Base-by-base conservation (phyloP, 2,888 invertebrate genomes). In the Macroteleia sp. region DNA sequence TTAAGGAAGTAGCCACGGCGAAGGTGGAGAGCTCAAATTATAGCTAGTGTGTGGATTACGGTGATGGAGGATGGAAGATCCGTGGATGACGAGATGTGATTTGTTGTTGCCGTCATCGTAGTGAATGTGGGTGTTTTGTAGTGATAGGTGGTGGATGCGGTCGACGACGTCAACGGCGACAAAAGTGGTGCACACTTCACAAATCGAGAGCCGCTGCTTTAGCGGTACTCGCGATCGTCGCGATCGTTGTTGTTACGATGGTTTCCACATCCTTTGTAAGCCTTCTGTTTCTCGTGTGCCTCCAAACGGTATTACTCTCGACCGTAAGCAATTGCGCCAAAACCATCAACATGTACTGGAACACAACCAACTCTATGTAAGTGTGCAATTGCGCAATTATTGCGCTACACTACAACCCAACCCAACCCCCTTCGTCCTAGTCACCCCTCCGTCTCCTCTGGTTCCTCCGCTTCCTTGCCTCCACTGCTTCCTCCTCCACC, bases 321-420 rank as follows among this genome's bases (percentile, higher is more conserved):
- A 94, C 93, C 41, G 93, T 94, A 92, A 95, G 94, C 89, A 95
- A 95, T 91, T 95, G 96, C 92, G 95, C 96, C 78, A 96, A 96
- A 91, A 95, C 95, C 66, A 96, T 96, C 92, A 96, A 95, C 92
- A 96, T 97, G 92, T 96, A 97, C 90, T 97, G 97, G 97, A 97
- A 97, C 93, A 96, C 96, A 84, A 96, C 96, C 82, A 97, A 97
- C 92, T 96, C 96, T 91, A 97, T 97, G 94, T 94, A 92, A 93
- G 94, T 93, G 41, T 14, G 36, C 34, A 44, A 52, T 66, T 56
- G 62, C 66, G 32, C 41, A 25, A 44, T 56, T 36, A 46, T 44
- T 34, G 48, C 61, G 28, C 46, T 30, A 22, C 34, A 41, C 56
- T 41, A 34, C n/a, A 32, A 20, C 34, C 66, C 52, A 17, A 52